Base-by-base conservation (phyloP, 2,113 vertebrate species). In the rabbit (Oryctolagus cuniculus) region DNA sequence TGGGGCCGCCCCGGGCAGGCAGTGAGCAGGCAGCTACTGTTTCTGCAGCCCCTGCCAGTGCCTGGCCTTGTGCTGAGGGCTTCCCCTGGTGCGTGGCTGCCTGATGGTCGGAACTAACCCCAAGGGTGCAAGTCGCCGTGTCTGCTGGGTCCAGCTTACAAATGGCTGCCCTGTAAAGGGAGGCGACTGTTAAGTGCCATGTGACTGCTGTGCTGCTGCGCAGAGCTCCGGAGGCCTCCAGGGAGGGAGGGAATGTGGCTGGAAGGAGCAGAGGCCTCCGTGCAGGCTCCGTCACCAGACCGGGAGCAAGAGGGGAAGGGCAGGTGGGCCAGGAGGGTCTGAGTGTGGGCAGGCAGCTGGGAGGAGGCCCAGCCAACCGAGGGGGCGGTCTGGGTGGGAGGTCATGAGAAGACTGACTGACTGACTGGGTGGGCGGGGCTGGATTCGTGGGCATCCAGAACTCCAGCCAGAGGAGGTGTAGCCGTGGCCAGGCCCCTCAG, bases 61-160 rank as follows among this genome's bases (percentile, higher is more conserved):
- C 38, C 75, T 79, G 31, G 63, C 80, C 72, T 83, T 19, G 36
- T 87, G 80, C 80, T 17, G 6, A 69, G 78, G 69, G 36, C 44
- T 66, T 53, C 36, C 16, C 6, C 0, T 0, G n/a, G 13, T 36
- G 5, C 49, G 0, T 31, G 2, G 0, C 1, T 22, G n/a, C 53
- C 55, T 69, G 0, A 55, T 79, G 7, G 63, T 87, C 58, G 49
- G 1, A 0, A 25, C 31, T 10, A 0, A 22, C 55, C 51, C 6
- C 2, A 86, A 67, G 29, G 61, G 51, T 89, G 8, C 0, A 1
- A 73, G 74, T 67, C 36, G n/a, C 53, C 66, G 19, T 44, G 1
- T 63, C 75, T 88, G 69, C 72, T 89, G 53, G 36, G 67, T 66
- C 86, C 10, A 63, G 74, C 69, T 80, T 82, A 6, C 6, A 79